These are phyloP conservation scores for Rotaria socialis DNA, from an alignment of 2,888 invertebrate genomes.

Conservation along the genomic window DNA sequence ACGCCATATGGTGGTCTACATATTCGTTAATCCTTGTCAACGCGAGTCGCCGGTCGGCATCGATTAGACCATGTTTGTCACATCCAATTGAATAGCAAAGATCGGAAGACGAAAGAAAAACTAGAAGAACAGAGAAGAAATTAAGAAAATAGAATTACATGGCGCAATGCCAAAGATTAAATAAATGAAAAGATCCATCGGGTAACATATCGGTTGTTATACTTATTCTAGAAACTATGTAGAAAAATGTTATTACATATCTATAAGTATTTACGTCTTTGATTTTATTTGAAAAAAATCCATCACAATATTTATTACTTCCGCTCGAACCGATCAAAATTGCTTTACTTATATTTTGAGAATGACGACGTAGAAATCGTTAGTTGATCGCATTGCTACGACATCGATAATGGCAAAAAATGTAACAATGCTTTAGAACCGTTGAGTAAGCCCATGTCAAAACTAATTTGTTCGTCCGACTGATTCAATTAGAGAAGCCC, in stretches of 20 bases:
- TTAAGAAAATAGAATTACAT: neutral
- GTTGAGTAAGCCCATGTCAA: neutral
- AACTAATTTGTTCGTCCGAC: slow-evolving; percentile 22
- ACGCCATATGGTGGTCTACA: neutral
- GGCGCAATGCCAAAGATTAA: neutral
- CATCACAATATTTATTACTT: neutral
- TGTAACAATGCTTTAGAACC: neutral
- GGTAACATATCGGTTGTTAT: neutral
- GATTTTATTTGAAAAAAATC: neutral
- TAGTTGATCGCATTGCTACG: slow-evolving; percentile 1
- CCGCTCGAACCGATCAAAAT: neutral
- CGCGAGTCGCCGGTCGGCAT: neutral
- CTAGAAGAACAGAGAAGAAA: neutral
- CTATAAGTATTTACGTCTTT: neutral
- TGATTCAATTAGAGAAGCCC: neutral
- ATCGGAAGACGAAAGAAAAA: neutral
- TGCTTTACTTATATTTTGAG: neutral
- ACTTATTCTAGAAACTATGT: neutral
- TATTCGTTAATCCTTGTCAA: neutral
- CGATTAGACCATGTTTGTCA: neutral
- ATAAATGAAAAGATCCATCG: neutral
- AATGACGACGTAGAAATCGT: neutral
- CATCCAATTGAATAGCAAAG: neutral
- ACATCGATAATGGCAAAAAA: neutral
- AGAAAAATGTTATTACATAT: neutral